phyloP scores from a whole-genome alignment of 2,797 vertebrate species.

The Squalus acanthias region DNA sequence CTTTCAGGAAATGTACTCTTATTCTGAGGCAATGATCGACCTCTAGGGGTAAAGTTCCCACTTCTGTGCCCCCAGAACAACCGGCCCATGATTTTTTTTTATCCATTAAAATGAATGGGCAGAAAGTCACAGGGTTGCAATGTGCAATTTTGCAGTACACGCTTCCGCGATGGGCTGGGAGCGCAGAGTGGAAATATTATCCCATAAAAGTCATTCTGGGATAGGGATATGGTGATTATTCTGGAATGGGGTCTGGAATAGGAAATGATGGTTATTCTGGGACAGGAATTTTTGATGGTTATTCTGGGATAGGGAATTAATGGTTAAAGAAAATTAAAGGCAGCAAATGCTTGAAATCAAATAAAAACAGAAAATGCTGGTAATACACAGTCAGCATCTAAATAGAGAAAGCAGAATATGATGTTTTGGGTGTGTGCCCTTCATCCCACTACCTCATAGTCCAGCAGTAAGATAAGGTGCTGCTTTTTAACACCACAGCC shows the following conservation, averaged over 20 bases:
- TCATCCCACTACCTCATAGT: not conserved
- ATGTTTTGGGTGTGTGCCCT: not conserved
- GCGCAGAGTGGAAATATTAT: too few species aligned
- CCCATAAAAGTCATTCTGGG: not conserved
- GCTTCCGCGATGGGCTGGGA: not conserved
- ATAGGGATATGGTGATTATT: not conserved
- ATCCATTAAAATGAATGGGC: not conserved
- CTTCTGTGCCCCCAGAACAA: too few species aligned
- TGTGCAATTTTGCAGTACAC: not conserved
- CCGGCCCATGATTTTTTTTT: not conserved
- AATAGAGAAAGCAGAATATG: not conserved
- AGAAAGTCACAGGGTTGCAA: not conserved
- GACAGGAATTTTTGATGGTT: not conserved
- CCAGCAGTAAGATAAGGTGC: not conserved
- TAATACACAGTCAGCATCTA: not conserved
- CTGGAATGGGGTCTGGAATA: not conserved
- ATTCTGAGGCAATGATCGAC: not conserved
- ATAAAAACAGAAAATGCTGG: not conserved
- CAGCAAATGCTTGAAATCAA: too few species aligned
- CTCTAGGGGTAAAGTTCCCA: not conserved
- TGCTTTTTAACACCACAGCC: not conserved
- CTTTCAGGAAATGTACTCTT: not conserved
- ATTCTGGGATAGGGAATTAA: not conserved
- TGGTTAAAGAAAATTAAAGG: not conserved
- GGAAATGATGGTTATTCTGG: not conserved